Percentiles rank a stretch among this genome's conserved stretches.
These are phyloP conservation scores for Cisticola juncidis DNA, from an alignment of 2,113 vertebrate genomes.

Conservation along the genomic window DNA sequence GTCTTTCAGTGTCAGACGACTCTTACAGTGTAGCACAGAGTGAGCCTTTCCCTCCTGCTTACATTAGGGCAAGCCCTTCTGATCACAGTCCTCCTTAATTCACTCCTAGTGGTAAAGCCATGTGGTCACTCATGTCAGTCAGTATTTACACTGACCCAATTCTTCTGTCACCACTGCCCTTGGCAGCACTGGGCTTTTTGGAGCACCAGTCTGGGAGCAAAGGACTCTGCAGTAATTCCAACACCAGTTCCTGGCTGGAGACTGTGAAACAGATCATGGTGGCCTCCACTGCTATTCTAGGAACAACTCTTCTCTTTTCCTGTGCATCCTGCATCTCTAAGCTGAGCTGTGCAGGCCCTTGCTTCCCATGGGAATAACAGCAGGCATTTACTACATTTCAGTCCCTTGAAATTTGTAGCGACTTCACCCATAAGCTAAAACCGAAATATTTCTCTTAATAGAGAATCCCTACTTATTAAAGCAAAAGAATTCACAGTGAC, in stretches of 20 bases:
- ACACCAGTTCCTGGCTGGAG: neutral
- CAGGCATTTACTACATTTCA: neutral
- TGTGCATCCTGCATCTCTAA: rapidly evolving
- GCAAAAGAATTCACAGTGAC: neutral
- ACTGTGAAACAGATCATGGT: neutral
- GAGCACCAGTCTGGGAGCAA: neutral
- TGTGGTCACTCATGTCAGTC: neutral
- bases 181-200: neutral
- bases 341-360: neutral
- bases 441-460: neutral
- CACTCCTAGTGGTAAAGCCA: neutral
- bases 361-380: neutral
- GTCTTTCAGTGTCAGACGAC: neutral
- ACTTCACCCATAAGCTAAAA: neutral
- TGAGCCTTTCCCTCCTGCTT: neutral
- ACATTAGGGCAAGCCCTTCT: neutral
- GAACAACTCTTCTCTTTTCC: neutral
- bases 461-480: neutral
- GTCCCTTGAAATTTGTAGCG: neutral
- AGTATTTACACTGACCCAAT: neutral
- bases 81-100: neutral
- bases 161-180: neutral
- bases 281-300: neutral
- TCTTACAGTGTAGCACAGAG: neutral
- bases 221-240: neutral